Evolutionary conservation across 2,797 vertebrate genomes (phyloP), one percentile per base, ranked within the genome.

Genomic region (Remorina albescens): DNA sequence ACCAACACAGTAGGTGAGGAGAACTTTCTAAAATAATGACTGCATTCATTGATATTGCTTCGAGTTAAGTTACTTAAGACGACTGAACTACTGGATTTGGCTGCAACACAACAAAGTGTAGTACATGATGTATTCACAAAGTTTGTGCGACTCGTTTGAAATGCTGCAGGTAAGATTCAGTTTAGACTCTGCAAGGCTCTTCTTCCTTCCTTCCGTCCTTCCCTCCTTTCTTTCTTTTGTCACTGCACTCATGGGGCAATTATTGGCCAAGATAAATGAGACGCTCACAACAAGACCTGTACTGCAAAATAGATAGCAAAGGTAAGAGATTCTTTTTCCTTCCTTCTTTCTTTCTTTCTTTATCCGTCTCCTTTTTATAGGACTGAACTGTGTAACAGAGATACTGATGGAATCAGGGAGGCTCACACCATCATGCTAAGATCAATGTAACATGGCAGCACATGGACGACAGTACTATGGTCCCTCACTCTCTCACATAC

Each of bases 401-500:
- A 71, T 62, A 36, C 83, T 85, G 86, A 80, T 83, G 82, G 87
- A 88, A 80, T 84, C 82, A 78, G 59, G 81, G 54, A 79, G 79
- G 53, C 84, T 90, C 78, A 69, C 68, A 60, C 67, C 84, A 78
- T 91, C 89, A 87, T 83, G 87, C 90, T 86, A 67, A 85, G 91
- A 90, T 93, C 93, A 89, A 92, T 93, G 90, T 82, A 87, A 94
- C 91, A 93, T 93, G 93, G n/a, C n/a, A n/a, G n/a, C n/a, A n/a
- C n/a, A 91, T 94, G 94, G 92, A 86, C 82, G 78, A 46, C 69
- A 65, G 76, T 80, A 74, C 76, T 83, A 90, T 74, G 84, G 84
- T 77, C 67, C 67, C 69, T 83, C 68, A 10, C 80, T 49, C 62
- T 54, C 67, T 69, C 74, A 57, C 83, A 71, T 67, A 74, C 79